Evolutionary conservation across 2,113 vertebrate genomes (phyloP), one percentile per base, ranked within the genome.

Genomic region (Corythaeola cristata): DNA sequence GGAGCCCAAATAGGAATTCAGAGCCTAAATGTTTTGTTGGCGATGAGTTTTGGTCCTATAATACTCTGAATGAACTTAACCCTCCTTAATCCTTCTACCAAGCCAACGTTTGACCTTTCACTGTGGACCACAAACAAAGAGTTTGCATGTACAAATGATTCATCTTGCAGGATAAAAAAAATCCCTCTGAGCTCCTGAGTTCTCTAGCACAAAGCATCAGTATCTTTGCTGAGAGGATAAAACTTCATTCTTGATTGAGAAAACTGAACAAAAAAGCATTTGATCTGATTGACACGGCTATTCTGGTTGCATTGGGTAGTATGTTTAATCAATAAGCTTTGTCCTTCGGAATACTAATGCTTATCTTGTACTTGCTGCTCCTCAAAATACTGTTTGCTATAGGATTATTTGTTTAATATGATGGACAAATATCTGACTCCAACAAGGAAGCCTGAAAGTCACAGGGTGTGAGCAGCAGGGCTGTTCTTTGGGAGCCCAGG

Each of bases 271-370:
- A 90, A 93, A 88, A 27, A 3, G 2, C 79, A 58, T 86, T 95
- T 84, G 72, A 81, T 90, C 50, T 79, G 89, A 91, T 81, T 79
- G 88, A 92, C 74, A 67, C 11, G 7, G 53, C 60, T 86, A 56
- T 92, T 93, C 69, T 72, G 19, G 27, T 64, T 85, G 64, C 66
- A 84, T n/a, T 64, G 73, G 37, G 45, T 56, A 68, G 47, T 45
- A 35, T 23, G 27, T 64, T 86, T 94, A 87, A 97, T 96, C 96
- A 94, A 84, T 96, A 90, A 81, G 33, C 39, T 92, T 89, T 35
- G 58, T 69, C 52, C 37, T 93, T 84, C 8, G 8, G 88, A 93
- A 94, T 90, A 64, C 47, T 81, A 90, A 93, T 90, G 60, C 44
- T 84, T 56, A 27, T 56, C 64, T 63, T 44, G 49, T 77, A 67